Percentiles rank a stretch among this genome's conserved stretches.
These are phyloP conservation scores for Drosophila paramelanica DNA, from an alignment of 2,888 invertebrate genomes.

Conservation along the genomic window DNA sequence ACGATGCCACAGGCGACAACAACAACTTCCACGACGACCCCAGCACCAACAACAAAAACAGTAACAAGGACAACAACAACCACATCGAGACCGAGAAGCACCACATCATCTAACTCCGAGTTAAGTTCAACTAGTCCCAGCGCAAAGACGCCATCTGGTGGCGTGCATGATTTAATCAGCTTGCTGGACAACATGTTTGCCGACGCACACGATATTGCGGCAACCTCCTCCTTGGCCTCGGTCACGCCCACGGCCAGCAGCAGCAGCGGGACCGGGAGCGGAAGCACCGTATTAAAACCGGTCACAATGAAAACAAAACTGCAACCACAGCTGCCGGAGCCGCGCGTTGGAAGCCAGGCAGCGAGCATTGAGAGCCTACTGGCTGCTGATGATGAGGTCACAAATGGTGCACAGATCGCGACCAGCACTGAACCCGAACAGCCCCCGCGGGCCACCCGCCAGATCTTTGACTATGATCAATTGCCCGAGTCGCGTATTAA, in stretches of 20 bases:
- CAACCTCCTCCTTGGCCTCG: constrained; percentile 17
- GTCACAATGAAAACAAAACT: constrained; percentile 61
- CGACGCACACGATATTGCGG: constrained; percentile 65
- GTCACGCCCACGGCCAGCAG: constrained; percentile 27
- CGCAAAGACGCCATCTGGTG: constrained; percentile 36
- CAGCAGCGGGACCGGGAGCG: constrained; percentile 37
- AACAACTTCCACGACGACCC: constrained; percentile 45
- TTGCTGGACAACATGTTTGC: constrained; percentile 83
- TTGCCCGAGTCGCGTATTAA: constrained; percentile 82
- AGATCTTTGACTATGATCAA: constrained; percentile 84
- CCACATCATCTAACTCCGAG: constrained; percentile 12
- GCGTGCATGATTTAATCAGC: constrained; percentile 82
- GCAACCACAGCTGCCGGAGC: constrained; percentile 58
- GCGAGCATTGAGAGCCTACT: constrained; percentile 63
- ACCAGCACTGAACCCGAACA: constrained; percentile 73
- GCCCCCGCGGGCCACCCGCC: constrained; percentile 80
- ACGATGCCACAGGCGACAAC: constrained; percentile 66
- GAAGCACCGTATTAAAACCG: constrained; percentile 67
- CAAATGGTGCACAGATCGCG: constrained; percentile 50
- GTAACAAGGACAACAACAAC: constrained; percentile 10
- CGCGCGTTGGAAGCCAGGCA: constrained; percentile 70
- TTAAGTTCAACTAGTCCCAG: neutral
- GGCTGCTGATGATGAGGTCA: constrained; percentile 48
- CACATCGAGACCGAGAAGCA: neutral
- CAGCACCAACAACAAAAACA: constrained; percentile 43